Evolutionary conservation across 2,113 vertebrate genomes (phyloP), one percentile per base, ranked within the genome.

Genomic region (Eublepharis macularius): DNA sequence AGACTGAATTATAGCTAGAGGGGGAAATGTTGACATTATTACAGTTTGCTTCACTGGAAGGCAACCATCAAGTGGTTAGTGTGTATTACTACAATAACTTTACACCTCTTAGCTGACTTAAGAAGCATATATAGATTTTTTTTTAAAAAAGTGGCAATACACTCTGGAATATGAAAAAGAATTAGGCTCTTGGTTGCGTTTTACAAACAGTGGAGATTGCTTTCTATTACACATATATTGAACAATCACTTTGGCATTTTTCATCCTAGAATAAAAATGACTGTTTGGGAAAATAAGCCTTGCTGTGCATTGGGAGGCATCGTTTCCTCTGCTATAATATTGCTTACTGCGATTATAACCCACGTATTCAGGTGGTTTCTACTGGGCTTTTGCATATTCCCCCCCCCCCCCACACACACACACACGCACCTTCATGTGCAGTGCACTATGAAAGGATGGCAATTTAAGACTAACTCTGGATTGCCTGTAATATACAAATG

Each of bases 121-220:
- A 68, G 29, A 82, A 76, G 39, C 3, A 41, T 36, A 60, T 11
- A 45, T 74, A 32, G 24, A 76, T 45, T 86, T 54, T 76, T 54
- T 76, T 66, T 41, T 5, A 29, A 43, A 60, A 65, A 11, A 75
- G 19, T 45, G 32, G 29, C 69, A 80, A 75, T 51, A 17, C 65
- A 75, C 29, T 34, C 65, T 85, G 66, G 17, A 78, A 43, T 85
- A 65, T 66, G 45, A 76, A 86, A 86, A 54, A 41, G 34, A 75
- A 86, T 66, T 49, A 47, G 36, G 12, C 54, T 76, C 66, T 75
- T 70, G 39, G 29, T 78, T 74, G 34, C 75, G 34, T 75, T 81
- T 86, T 86, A 81, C 39, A 57, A 81, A 81, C 36, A 85, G 16
- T 16, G 34, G 65, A 54, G 19, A 70, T 39, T 57, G 43, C 43